These are phyloP conservation scores for Bombylius major DNA, from an alignment of 2,888 invertebrate species.

Conservation along the genomic window DNA sequence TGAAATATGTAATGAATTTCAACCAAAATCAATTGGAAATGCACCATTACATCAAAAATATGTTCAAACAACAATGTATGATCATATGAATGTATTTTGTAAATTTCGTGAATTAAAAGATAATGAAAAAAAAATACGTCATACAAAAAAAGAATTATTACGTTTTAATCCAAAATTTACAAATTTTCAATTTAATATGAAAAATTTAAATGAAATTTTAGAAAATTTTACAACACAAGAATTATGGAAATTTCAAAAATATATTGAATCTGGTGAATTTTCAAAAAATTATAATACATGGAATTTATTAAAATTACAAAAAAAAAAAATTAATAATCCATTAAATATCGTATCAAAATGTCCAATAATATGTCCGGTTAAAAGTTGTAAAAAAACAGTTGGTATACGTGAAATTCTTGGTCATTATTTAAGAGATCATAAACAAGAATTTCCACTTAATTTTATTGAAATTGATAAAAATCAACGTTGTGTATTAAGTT, in stretches of 20 bases:
- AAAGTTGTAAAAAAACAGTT: slow-evolving; percentile 18
- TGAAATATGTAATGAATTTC: background rate
- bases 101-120: slow-evolving; percentile 19
- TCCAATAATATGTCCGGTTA: slow-evolving; percentile 23
- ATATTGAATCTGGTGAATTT: too few species aligned
- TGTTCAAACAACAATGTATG: slow-evolving; percentile 22
- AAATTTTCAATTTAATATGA: slow-evolving; percentile 5
- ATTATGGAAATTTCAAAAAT: too few species aligned
- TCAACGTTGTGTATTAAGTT: slow-evolving; percentile 18
- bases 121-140: slow-evolving; percentile 11
- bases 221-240: too few species aligned
- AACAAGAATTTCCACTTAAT: slow-evolving; percentile 4
- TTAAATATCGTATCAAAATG: slow-evolving; percentile 6
- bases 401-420: slow-evolving; percentile 23
- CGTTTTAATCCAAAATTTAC: slow-evolving; percentile 21
- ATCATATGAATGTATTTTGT: slow-evolving; percentile 21
- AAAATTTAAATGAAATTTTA: too few species aligned
- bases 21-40: slow-evolving; percentile 13
- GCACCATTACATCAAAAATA: slow-evolving; percentile 17
- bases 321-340: background rate
- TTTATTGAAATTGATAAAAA: slow-evolving; percentile 19
- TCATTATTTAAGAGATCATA: slow-evolving; percentile 23
- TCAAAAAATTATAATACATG: too few species aligned
- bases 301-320: too few species aligned
- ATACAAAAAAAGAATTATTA: slow-evolving; percentile 16